Conservation (phyloP, 2,113 vertebrate species). For the Perognathus longimembris region DNA sequence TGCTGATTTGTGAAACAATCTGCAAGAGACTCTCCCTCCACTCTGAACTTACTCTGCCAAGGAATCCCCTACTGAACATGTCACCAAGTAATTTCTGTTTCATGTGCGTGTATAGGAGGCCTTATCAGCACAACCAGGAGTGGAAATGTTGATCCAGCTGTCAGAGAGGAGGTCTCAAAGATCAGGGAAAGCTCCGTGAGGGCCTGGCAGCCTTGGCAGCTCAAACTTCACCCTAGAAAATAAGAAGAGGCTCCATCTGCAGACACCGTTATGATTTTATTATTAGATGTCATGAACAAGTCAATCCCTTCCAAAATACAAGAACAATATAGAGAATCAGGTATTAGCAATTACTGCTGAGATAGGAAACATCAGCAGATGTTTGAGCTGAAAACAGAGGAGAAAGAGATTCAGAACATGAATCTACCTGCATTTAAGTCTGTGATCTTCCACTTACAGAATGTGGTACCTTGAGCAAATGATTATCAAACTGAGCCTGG, state of each 20-base stretch:
- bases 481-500: background rate
- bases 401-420: background rate
- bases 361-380: background rate
- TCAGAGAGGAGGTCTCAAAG: background rate
- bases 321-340: background rate
- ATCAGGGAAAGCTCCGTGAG: background rate
- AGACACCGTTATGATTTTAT: conserved; percentile 42
- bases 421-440: background rate
- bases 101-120: background rate
- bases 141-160: conserved; percentile 6
- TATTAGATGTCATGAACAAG: conserved; percentile 42
- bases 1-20: rapidly evolving
- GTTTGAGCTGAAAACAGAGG: background rate
- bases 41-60: background rate
- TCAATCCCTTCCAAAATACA: background rate
- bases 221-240: background rate
- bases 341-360: background rate
- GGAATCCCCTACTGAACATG: background rate
- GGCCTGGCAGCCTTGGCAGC: background rate
- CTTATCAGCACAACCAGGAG: background rate
- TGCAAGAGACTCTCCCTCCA: background rate
- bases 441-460: background rate
- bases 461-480: background rate
- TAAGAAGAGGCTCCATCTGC: background rate
- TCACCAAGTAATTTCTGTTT: background rate